Conservation (phyloP, 2,888 invertebrate genomes). For the Hypena proboscidalis region DNA sequence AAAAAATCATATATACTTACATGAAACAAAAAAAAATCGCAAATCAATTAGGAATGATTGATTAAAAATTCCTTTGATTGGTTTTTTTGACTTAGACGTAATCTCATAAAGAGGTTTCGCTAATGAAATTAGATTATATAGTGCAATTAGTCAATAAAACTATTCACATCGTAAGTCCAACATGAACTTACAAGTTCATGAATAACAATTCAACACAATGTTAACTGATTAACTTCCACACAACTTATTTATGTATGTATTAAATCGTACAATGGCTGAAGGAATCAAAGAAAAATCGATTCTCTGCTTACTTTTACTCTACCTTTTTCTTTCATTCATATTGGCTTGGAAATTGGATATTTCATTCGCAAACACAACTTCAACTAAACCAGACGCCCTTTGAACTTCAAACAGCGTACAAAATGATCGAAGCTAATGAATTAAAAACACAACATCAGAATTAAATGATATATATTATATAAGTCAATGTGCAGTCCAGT, state of each 20-base stretch:
- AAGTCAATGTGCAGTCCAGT: slow-evolving; percentile 50
- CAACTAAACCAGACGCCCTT: slow-evolving; percentile 10
- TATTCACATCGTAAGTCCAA: too few relatives aligned
- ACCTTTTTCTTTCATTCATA: slow-evolving; percentile 8
- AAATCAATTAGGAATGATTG: too few relatives aligned
- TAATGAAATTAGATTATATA: too few relatives aligned
- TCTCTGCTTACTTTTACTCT: slow-evolving; percentile 2
- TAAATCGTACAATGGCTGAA: slow-evolving; percentile 5
- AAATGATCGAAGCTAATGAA: slow-evolving; percentile 49
- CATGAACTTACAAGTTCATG: too few relatives aligned
- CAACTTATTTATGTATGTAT: not conserved
- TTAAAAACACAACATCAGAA: slow-evolving; percentile 59
- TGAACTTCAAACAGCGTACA: slow-evolving; percentile 20
- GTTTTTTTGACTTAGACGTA: too few relatives aligned
- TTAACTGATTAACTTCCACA: too few relatives aligned
- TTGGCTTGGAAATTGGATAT: slow-evolving; percentile 23
- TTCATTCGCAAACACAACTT: slow-evolving; percentile 16
- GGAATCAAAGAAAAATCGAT: slow-evolving; percentile 7
- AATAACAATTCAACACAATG: too few relatives aligned
- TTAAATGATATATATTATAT: slow-evolving; percentile 52
- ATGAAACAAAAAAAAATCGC: too few relatives aligned
- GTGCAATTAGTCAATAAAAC: too few relatives aligned
- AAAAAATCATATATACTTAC: too few relatives aligned
- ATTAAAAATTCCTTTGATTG: too few relatives aligned
- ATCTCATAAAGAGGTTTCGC: too few relatives aligned